These are phyloP conservation scores for Bujurquina vittata DNA, from an alignment of 2,113 vertebrate species.

Conservation along the genomic window DNA sequence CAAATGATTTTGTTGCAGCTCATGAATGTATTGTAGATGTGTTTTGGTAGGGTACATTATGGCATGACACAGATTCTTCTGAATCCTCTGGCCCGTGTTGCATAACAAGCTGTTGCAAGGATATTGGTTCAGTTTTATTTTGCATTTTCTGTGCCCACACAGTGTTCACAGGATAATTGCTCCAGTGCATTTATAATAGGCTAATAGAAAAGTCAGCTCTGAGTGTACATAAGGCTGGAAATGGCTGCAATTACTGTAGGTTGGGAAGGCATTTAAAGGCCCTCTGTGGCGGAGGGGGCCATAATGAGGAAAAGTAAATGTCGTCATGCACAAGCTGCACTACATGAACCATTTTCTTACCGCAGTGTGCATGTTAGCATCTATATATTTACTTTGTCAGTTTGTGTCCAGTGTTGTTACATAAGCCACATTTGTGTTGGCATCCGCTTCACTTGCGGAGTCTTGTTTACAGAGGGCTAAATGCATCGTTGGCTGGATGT, in stretches of 20 bases:
- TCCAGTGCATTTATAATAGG: not conserved
- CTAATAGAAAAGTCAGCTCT: not conserved
- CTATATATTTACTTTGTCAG: not conserved
- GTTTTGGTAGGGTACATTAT: not conserved
- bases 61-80: not conserved
- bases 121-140: slow-evolving; percentile 15
- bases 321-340: not conserved
- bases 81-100: slow-evolving; percentile 7
- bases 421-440: slow-evolving; percentile 18
- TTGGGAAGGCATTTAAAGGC: not conserved
- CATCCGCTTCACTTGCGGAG: not conserved
- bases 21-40: not conserved
- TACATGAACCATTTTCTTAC: not conserved
- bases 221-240: not conserved
- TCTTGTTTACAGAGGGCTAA: slow-evolving; percentile 27
- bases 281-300: not conserved
- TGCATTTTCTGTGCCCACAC: not conserved
- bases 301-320: not conserved
- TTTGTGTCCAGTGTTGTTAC: not conserved
- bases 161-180: not conserved
- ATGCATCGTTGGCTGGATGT: slow-evolving; percentile 5
- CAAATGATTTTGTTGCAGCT: not conserved
- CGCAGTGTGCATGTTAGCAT: not conserved
- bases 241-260: not conserved
- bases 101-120: slow-evolving; percentile 18